phyloP scores from a whole-genome alignment of 2,113 vertebrate genomes.

The Fukomys damarensis region DNA sequence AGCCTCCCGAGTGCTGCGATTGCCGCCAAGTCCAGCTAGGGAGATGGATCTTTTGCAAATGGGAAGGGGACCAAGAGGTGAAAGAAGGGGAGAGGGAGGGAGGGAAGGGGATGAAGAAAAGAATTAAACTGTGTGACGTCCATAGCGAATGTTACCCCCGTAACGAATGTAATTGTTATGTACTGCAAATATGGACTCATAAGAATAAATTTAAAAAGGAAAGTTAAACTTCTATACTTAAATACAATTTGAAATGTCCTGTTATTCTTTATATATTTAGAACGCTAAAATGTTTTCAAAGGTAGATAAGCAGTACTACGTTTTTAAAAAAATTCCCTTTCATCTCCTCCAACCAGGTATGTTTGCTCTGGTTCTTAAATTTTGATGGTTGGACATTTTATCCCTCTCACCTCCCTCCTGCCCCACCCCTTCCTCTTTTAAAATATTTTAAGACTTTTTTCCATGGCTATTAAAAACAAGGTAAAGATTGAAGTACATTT shows the following conservation, averaged over 20 bases:
- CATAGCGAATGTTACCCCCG: no score
- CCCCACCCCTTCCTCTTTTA: neutral
- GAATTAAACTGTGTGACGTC: neutral
- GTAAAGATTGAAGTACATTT: neutral
- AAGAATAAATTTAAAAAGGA: neutral
- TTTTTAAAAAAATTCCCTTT: neutral
- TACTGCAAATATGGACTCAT: neutral
- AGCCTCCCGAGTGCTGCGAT: neutral
- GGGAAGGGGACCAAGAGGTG: neutral
- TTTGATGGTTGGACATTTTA: neutral
- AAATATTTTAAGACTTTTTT: slow-evolving; percentile 30
- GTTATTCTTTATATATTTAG: neutral
- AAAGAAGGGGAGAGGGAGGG: neutral
- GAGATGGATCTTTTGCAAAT: neutral
- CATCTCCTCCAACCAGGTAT: neutral
- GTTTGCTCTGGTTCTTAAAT: neutral
- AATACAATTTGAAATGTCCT: neutral
- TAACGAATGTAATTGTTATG: neutral
- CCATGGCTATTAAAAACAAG: neutral
- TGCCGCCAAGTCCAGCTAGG: neutral
- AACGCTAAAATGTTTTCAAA: neutral
- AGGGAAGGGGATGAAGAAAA: neutral
- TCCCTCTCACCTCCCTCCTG: neutral
- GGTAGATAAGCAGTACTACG: neutral
- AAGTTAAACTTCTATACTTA: neutral